Base-by-base conservation (phyloP, 2,113 vertebrate genomes). In the Pionites leucogaster region DNA sequence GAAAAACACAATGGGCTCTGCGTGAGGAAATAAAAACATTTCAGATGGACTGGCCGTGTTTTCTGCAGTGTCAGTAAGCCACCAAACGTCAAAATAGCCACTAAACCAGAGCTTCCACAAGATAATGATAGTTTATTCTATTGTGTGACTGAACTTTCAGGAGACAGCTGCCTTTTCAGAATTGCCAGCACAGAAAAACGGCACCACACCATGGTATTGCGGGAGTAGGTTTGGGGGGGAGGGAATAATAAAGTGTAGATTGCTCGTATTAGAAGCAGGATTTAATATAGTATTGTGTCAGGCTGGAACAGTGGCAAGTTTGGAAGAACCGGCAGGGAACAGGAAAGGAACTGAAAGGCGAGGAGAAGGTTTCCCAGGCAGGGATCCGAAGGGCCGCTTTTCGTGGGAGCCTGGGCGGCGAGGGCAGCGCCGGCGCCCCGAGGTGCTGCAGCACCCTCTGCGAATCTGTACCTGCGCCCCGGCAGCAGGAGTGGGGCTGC, bases 211-310 rank as follows among this genome's bases (percentile, higher is more conserved):
- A 3, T 4, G 19, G 24, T 29, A 62, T 13, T 6, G 53, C 11
- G 53, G 31, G 1, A 7, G 12, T 7, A 2, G 23, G 17, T 9
- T 9, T 14, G 8, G 2, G 23, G 17, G 46, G 12, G 20, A 28
- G 8, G 5, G 8, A 39, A 2, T 17, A 60, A 35, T 35, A 4
- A 76, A 75, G 19, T 8, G 46, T 70, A 7, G 23, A 14, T 8
- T 33, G 33, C 13, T 67, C 1, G 5, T 33, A 15, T 13, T 9
- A 39, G 29, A 82, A 79, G 24, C 16, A 44, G 63, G 29, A n/a
- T 76, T 79, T 23, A 68, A 29, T 0, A 33, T 9, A 15, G 27
- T 13, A 2, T 57, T 86, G 52, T n/a, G 62, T 18, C 28, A 69
- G 44, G 33, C 12, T n/a, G 25, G 10, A 63, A 46, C 33, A 64